phyloP scores from a whole-genome alignment of 2,797 vertebrate genomes.

The Orientallactaga sibirica region DNA sequence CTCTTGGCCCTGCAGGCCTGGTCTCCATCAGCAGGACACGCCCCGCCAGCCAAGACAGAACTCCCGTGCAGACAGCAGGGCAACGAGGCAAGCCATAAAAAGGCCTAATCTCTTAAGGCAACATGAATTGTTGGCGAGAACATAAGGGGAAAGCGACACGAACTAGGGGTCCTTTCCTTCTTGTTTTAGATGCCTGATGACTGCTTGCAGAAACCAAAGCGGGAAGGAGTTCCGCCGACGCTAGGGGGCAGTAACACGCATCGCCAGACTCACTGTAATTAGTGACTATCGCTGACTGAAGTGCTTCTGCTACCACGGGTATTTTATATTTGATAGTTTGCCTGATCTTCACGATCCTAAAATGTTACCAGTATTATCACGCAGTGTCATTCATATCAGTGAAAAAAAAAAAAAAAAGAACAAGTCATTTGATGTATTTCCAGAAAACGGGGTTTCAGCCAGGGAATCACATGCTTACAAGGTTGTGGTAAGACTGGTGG shows the following conservation, averaged over 20 bases:
- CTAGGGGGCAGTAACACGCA: background rate
- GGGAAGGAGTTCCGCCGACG: constrained; percentile 18
- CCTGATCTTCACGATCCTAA: constrained; percentile 6
- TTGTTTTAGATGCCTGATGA: constrained; percentile 65
- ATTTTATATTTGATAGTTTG: constrained; percentile 52
- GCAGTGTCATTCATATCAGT: background rate
- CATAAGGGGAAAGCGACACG: constrained; percentile 77
- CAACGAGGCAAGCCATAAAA: constrained; percentile 88
- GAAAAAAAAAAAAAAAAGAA: background rate
- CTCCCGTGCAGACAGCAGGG: constrained; percentile 87
- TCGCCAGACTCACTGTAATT: background rate
- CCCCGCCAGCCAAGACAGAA: constrained; percentile 81
- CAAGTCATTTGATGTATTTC: constrained; percentile 39
- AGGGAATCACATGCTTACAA: background rate
- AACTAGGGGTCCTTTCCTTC: constrained; percentile 82
- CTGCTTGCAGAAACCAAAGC: constrained; percentile 57
- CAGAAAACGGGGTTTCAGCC: constrained; percentile 16
- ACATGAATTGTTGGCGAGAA: constrained; percentile 85
- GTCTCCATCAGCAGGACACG: constrained; percentile 86
- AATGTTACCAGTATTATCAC: constrained; percentile 10
- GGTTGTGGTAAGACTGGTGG: background rate
- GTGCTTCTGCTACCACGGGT: background rate
- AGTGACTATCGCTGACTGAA: background rate
- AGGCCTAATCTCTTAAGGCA: constrained; percentile 87
- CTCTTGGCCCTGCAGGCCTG: constrained; percentile 82